phyloP scores from a whole-genome alignment of 2,888 invertebrate genomes.

The Panopea generosa region DNA sequence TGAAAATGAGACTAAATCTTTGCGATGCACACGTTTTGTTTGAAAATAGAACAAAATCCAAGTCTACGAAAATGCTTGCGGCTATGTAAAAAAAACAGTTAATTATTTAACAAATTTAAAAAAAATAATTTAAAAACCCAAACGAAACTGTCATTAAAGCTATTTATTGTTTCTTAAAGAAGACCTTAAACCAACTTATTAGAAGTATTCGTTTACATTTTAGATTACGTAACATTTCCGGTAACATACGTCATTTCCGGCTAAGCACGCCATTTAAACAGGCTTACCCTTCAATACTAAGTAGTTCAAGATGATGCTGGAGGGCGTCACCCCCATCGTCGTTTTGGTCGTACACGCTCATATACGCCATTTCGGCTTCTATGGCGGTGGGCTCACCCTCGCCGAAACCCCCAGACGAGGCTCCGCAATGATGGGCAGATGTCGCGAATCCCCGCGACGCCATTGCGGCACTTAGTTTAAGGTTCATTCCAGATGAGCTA shows the following conservation, averaged over 20 bases:
- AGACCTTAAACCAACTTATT: too few species aligned
- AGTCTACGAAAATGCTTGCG: too few species aligned
- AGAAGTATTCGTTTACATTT: background rate
- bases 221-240: constrained; percentile 32
- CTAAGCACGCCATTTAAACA: constrained; percentile 39
- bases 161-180: too few species aligned
- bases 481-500: constrained; percentile 29
- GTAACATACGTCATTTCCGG: constrained; percentile 63
- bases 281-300: constrained; percentile 59
- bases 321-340: constrained; percentile 57
- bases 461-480: constrained; percentile 47
- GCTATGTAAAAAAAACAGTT: too few species aligned
- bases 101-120: too few species aligned
- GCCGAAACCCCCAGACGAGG: constrained; percentile 45
- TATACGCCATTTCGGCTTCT: constrained; percentile 55
- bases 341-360: constrained; percentile 62
- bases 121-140: too few species aligned
- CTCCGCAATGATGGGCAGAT: constrained; percentile 12
- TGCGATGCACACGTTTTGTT: too few species aligned
- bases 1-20: too few species aligned
- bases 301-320: constrained; percentile 52
- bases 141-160: too few species aligned
- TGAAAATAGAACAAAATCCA: too few species aligned
- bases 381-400: constrained; percentile 45
- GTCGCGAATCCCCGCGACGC: constrained; percentile 23